These are phyloP conservation scores for Agonopterix alstromeriana DNA, from an alignment of 2,888 invertebrate species.

Conservation along the genomic window DNA sequence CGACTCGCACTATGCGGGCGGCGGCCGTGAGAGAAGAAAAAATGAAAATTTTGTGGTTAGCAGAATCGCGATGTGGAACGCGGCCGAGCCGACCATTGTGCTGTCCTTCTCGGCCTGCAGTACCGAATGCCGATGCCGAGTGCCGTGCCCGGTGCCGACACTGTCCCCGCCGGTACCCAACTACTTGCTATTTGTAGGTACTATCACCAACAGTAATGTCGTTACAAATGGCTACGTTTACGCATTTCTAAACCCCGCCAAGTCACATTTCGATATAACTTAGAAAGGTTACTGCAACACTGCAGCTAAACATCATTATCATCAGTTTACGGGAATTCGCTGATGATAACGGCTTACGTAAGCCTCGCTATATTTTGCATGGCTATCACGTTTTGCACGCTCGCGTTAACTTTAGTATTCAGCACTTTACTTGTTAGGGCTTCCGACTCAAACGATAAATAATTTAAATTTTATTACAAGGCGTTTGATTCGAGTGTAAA, in stretches of 20 bases:
- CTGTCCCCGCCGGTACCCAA: not conserved
- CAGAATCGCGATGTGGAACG: slow-evolving; percentile 29
- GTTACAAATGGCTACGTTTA: not conserved
- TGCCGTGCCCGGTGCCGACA: not conserved
- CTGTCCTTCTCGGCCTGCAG: slow-evolving; percentile 7
- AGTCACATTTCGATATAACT: not conserved
- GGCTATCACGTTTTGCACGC: slow-evolving; percentile 39
- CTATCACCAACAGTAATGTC: not conserved
- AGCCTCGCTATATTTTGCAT: slow-evolving; percentile 40
- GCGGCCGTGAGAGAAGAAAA: slow-evolving; percentile 30
- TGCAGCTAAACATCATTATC: slow-evolving; percentile 13
- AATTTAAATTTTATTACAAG: slow-evolving; percentile 4
- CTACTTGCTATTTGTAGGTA: not conserved
- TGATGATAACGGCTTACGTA: slow-evolving; percentile 46
- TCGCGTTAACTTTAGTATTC: slow-evolving; percentile 41
- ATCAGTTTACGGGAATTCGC: slow-evolving; percentile 50
- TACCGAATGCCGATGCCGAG: not conserved
- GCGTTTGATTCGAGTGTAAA: not conserved
- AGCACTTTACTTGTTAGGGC: slow-evolving; percentile 23
- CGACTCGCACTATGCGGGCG: slow-evolving; percentile 51
- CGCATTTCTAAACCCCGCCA: not conserved
- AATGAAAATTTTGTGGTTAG: slow-evolving; percentile 55
- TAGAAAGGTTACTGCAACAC: not conserved
- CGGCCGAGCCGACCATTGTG: slow-evolving; percentile 25
- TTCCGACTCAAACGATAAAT: slow-evolving; percentile 29